Evolutionary conservation across 2,797 vertebrate species (phyloP).

Genomic region (Cygnus olor): DNA sequence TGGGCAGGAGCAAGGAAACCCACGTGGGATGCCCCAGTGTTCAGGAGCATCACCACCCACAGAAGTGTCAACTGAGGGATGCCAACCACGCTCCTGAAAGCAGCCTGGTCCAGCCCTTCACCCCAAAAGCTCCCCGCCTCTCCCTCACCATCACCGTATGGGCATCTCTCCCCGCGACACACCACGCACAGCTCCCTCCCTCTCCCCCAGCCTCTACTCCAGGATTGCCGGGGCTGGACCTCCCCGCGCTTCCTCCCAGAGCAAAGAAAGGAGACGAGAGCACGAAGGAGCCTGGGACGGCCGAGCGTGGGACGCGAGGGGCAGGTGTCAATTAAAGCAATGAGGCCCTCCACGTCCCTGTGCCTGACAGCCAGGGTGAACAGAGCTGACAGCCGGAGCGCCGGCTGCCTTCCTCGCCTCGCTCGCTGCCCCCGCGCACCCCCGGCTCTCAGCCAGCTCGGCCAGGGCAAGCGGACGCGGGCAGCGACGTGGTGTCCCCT

Average conservation of each 20-base stretch:
- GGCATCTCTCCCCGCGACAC: background rate
- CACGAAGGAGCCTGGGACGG: slow-evolving; percentile 33
- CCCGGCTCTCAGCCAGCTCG: slow-evolving; percentile 63
- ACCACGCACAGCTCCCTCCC: background rate
- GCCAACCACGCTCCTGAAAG: background rate
- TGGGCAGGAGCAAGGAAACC: background rate
- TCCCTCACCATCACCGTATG: background rate
- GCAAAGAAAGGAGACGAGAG: slow-evolving; percentile 46
- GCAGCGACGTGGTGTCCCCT: slow-evolving; percentile 48
- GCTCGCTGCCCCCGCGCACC: slow-evolving; percentile 60
- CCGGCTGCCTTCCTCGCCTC: slow-evolving; percentile 81
- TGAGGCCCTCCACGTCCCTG: slow-evolving; percentile 78
- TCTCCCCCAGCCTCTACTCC: background rate
- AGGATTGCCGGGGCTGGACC: accelerated
- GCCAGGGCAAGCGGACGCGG: slow-evolving; percentile 59
- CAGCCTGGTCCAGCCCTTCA: background rate
- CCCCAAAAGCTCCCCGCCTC: background rate
- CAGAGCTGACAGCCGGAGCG: slow-evolving; percentile 87
- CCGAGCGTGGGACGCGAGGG: slow-evolving; percentile 67
- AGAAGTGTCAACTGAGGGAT: accelerated
- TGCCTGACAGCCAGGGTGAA: slow-evolving; percentile 89
- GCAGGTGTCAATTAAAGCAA: slow-evolving; percentile 93
- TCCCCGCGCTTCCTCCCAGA: background rate
- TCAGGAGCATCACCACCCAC: background rate
- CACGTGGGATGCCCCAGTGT: accelerated